These are phyloP conservation scores for Bombus waltoni DNA, from an alignment of 1,140 invertebrate genomes.

Conservation along the genomic window DNA sequence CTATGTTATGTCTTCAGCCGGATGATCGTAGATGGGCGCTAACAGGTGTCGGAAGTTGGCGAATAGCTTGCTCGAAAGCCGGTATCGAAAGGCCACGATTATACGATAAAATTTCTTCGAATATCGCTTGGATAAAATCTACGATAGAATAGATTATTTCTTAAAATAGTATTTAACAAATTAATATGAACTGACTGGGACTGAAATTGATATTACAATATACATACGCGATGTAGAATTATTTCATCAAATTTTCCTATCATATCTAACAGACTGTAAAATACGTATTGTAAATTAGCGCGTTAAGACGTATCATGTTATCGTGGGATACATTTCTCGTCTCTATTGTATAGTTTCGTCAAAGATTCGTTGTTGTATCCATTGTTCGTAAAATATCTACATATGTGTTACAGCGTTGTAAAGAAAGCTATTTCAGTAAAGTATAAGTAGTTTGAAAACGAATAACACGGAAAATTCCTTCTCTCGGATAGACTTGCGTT, in stretches of 20 bases:
- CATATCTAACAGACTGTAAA: constrained; percentile 1
- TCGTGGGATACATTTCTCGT: neutral
- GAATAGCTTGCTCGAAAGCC: constrained; percentile 89
- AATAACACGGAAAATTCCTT: neutral
- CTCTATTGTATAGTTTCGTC: constrained; percentile 17
- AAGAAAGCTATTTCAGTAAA: constrained; percentile 22
- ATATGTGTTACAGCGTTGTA: neutral
- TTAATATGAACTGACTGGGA: constrained; percentile 25
- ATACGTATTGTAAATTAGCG: constrained; percentile 28
- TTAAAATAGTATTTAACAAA: constrained; percentile 29
- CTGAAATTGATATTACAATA: constrained; percentile 42
- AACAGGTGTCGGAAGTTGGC: constrained; percentile 90
- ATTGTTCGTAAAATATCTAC: neutral
- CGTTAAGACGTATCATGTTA: neutral
- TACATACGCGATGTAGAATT: neutral
- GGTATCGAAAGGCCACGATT: constrained; percentile 90
- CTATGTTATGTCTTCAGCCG: constrained; percentile 88
- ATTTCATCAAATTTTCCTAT: neutral
- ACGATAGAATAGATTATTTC: constrained; percentile 83
- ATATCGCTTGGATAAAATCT: constrained; percentile 91
- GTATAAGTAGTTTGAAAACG: neutral
- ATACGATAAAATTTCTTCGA: constrained; percentile 91
- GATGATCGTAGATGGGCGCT: constrained; percentile 88
- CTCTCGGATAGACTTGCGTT: neutral
- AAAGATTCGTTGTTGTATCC: constrained; percentile 11